Evolutionary conservation across 2,797 vertebrate genomes (phyloP).

Genomic region (Taenioides sp.): DNA sequence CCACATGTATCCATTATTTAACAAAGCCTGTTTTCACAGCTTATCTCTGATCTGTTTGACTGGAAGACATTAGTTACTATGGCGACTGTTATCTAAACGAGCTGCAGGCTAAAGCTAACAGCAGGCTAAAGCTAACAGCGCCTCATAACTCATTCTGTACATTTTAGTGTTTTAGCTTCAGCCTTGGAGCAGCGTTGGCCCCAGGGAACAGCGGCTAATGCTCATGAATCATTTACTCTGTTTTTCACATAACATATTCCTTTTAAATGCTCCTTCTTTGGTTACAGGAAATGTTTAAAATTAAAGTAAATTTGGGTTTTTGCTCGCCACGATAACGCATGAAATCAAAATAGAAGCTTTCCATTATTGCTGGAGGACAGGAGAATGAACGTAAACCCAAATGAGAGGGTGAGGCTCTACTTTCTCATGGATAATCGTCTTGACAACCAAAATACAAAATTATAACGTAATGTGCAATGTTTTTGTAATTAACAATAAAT

Average conservation of each 20-base stretch:
- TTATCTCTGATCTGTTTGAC: conserved; percentile 4
- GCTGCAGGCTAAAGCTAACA: conserved; percentile 4
- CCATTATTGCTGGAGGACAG: no score
- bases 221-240: conserved; percentile 1
- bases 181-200: neutral
- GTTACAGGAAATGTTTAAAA: neutral
- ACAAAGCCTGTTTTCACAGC: neutral
- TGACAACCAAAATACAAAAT: no score
- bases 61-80: conserved; percentile 1
- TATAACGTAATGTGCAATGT: no score
- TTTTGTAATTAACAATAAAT: no score
- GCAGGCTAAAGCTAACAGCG: neutral
- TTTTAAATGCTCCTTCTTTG: neutral
- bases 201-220: neutral
- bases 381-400: no score
- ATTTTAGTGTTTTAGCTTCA: neutral
- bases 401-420: no score
- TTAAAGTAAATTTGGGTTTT: neutral
- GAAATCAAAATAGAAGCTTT: no score
- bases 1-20: neutral
- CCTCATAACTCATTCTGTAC: neutral
- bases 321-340: no score
- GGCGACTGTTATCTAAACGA: conserved; percentile 1
- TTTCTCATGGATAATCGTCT: no score
- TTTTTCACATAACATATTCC: neutral